phyloP scores from a whole-genome alignment of 30 jellyfish, hydroid and myxozoan genomes.

The Turritopsis dohrnii region DNA sequence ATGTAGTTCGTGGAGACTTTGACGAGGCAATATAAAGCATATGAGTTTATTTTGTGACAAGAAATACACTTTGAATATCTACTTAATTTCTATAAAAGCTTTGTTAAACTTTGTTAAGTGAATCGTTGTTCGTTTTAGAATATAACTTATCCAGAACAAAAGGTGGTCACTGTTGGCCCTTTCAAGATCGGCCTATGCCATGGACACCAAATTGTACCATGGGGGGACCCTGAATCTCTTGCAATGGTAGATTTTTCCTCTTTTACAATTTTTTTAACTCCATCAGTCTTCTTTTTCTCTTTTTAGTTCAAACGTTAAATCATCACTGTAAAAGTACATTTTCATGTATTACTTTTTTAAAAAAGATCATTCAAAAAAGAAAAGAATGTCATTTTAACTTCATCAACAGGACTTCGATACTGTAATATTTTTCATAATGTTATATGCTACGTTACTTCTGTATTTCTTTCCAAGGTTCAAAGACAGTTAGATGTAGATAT shows the following conservation, averaged over 20 bases:
- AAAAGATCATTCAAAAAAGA: no score
- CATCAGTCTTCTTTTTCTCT: no score
- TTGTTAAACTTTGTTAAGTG: no score
- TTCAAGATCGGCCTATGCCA: constrained; percentile 89
- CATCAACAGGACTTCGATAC: no score
- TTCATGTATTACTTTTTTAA: no score
- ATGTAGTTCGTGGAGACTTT: constrained; percentile 94
- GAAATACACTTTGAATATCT: neutral
- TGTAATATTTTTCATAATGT: neutral
- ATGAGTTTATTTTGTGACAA: neutral
- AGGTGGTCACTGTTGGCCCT: constrained; percentile 95
- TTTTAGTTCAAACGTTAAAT: neutral
- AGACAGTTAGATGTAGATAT: constrained; percentile 95
- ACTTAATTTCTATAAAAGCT: neutral
- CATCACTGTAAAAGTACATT: no score
- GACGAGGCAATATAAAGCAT: constrained; percentile 57
- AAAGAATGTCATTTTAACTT: no score
- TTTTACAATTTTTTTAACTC: neutral
- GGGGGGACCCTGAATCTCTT: constrained; percentile 98
- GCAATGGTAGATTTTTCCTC: constrained; percentile 89
- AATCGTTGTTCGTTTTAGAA: constrained; percentile 47
- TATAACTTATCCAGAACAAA: constrained; percentile 90
- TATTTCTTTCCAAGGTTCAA: constrained; percentile 56
- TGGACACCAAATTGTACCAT: constrained; percentile 97
- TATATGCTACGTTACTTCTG: neutral